Conservation (phyloP, 2,113 vertebrate genomes). For the Grallaria varia region DNA sequence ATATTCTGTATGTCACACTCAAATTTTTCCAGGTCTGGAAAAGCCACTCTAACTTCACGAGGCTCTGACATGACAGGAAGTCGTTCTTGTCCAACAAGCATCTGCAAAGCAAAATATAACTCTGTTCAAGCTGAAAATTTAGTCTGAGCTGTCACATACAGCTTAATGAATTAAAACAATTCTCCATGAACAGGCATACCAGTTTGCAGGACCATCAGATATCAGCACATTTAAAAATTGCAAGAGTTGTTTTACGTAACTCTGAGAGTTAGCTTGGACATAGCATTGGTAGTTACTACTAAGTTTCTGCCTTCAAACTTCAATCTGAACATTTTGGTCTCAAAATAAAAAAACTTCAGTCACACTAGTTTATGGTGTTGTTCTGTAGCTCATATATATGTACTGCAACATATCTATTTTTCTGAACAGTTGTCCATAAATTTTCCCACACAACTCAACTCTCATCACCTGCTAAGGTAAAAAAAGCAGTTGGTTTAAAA, state of each 20-base stretch:
- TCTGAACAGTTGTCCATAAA: neutral
- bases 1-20: constrained; percentile 80
- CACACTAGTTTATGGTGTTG: neutral
- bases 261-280: neutral
- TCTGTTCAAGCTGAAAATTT: neutral
- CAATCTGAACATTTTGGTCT: neutral
- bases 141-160: neutral
- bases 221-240: neutral
- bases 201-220: neutral
- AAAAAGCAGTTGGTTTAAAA: neutral
- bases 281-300: neutral
- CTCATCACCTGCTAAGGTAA: neutral
- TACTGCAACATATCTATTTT: neutral
- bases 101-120: constrained; percentile 66
- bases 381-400: neutral
- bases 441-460: neutral
- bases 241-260: neutral
- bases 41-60: constrained; percentile 14
- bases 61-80: constrained; percentile 34
- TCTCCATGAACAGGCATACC: neutral
- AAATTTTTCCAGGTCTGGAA: constrained; percentile 76
- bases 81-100: constrained; percentile 78
- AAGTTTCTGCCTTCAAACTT: neutral
- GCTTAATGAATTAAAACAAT: neutral
- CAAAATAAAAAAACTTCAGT: neutral